Evolutionary conservation across 2,888 invertebrate genomes (phyloP).

Genomic region (Pocota personata): DNA sequence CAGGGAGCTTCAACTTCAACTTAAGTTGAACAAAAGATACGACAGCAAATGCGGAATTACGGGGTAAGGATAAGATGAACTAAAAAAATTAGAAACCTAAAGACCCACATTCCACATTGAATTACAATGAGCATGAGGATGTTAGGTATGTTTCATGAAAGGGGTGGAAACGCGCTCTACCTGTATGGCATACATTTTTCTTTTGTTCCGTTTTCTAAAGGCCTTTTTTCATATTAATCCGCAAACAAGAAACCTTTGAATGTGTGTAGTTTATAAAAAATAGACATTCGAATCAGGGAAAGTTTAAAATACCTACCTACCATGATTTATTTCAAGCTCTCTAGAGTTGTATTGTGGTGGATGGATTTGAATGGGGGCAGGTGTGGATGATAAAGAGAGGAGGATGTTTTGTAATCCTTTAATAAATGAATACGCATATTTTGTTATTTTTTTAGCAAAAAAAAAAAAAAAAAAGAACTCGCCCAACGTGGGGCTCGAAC

Average conservation of each 20-base stretch:
- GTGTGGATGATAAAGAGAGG: neutral
- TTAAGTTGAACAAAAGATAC: conserved; percentile 54
- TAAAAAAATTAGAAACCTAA: conserved; percentile 56
- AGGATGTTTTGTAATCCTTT: neutral
- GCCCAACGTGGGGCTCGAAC: conserved; percentile 80
- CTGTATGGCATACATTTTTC: conserved; percentile 66
- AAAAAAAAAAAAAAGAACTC: conserved; percentile 44
- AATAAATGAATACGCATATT: neutral
- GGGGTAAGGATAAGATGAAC: conserved; percentile 46
- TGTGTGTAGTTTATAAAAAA: neutral
- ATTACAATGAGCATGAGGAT: conserved; percentile 65
- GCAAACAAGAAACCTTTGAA: conserved; percentile 39
- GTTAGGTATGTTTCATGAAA: conserved; percentile 26
- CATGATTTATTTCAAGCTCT: conserved; percentile 33
- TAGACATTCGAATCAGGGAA: neutral
- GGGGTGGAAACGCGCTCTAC: conserved; percentile 69
- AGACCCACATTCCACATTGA: conserved; percentile 71
- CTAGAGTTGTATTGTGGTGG: conserved; percentile 23
- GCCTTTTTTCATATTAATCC: conserved; percentile 39
- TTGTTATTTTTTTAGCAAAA: neutral
- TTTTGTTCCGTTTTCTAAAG: conserved; percentile 53
- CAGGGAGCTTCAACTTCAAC: conserved; percentile 48
- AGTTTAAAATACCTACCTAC: conserved; percentile 32
- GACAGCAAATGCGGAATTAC: conserved; percentile 48
- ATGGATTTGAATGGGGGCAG: neutral